A percentile compares a stretch with the other conserved stretches of the same genome.
Evolutionary conservation across 1,140 invertebrate genomes (phyloP).

Genomic region (Listronotus bonariensis): DNA sequence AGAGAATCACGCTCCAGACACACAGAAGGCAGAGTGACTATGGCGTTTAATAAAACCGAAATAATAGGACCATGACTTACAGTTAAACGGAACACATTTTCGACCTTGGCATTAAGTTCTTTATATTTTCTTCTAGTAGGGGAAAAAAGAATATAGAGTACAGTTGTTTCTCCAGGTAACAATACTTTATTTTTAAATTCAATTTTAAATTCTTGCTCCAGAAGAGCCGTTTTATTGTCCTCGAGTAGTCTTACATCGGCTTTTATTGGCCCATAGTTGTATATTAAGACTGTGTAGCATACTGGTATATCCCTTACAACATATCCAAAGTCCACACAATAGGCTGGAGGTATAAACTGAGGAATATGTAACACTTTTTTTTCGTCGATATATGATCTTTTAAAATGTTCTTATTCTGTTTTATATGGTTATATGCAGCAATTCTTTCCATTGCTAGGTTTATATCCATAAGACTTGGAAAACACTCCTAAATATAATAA

Average conservation of each 20-base stretch:
- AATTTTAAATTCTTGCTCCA: slow-evolving; percentile 45
- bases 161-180: slow-evolving; percentile 41
- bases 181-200: slow-evolving; percentile 46
- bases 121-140: slow-evolving; percentile 5
- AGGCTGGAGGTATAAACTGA: slow-evolving; percentile 50
- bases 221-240: slow-evolving; percentile 13
- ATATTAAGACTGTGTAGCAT: slow-evolving; percentile 44
- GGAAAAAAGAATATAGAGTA: slow-evolving; percentile 48
- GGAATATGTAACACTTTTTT: slow-evolving; percentile 46
- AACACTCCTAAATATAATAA: slow-evolving; percentile 36
- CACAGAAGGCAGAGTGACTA: slow-evolving; percentile 24
- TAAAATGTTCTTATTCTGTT: slow-evolving; percentile 42
- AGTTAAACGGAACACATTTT: slow-evolving; percentile 40
- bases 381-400: slow-evolving; percentile 31
- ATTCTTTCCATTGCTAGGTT: slow-evolving; percentile 57
- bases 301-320: slow-evolving; percentile 50
- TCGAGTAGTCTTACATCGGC: slow-evolving; percentile 44
- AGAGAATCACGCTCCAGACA: slow-evolving; percentile 7
- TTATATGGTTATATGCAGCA: slow-evolving; percentile 47
- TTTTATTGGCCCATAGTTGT: slow-evolving; percentile 55
- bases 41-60: slow-evolving; percentile 27
- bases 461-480: slow-evolving; percentile 52
- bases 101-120: slow-evolving; percentile 11
- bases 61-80: slow-evolving; percentile 36
- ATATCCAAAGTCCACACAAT: slow-evolving; percentile 55